Evolutionary conservation across 2,888 invertebrate species (phyloP), one percentile per base, ranked within the genome.

Genomic region (Pandemis corylana): DNA sequence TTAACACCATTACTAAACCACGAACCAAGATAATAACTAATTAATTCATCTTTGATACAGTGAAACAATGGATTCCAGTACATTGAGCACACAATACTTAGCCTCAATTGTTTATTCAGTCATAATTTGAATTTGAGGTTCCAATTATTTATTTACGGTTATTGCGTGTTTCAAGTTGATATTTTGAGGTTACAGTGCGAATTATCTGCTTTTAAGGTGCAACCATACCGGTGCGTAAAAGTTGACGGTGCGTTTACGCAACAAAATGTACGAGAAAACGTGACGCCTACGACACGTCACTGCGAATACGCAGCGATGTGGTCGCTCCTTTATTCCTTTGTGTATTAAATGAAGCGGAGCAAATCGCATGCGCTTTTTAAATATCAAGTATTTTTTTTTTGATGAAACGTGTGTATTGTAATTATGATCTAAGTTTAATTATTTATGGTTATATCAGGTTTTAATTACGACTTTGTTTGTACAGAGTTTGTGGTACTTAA

Each of bases 41-140:
- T 67, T 67, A 67, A 53, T 36, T n/a, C 67, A 41, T 51, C 66
- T 67, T 46, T 36, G 66, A 51, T 66, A 66, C 66, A 66, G n/a
- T 44, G 41, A 36, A 67, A 67, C 67, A 67, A 67, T 67, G 67
- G 53, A 15, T 67, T 65, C 49, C 65, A 7, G 13, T 28, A 49
- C 65, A 49, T 49, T 49, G 65, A 49, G 64, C 49, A 49, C 41
- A 62, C 62, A 65, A 64, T 20, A 12, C 46, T 28, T 49, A 65
- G 12, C 65, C 65, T 28, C 65, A 28, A 49, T 65, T 46, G 46
- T 20, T 44, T 9, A 20, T 46, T 64, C 64, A 20, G n/a, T 44
- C 28, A 28, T 64, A 65, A 49, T 28, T 49, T 49, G 13, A 65
- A 49, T 49, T 49, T 65, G 49, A 46, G 7, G 65, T 65, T 46